Evolutionary conservation across 2,113 vertebrate species (phyloP).

Genomic region (Misgurnus mizolepis): DNA sequence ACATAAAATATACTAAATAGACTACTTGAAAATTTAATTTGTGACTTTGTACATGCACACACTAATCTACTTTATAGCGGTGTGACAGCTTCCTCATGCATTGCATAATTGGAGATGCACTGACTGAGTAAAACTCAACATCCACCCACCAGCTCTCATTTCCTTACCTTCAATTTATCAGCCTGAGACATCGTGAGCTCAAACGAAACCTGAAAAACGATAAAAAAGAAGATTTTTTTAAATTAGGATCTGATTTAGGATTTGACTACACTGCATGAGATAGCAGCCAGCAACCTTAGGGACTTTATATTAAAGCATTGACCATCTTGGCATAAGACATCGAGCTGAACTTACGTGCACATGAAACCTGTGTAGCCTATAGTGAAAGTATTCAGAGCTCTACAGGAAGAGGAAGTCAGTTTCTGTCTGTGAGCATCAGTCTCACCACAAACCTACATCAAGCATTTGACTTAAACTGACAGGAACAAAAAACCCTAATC

Average conservation of each 20-base stretch:
- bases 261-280: background rate
- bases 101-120: background rate
- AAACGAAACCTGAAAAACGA: slow-evolving; percentile 54
- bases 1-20: background rate
- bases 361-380: background rate
- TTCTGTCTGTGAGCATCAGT: slow-evolving; percentile 15
- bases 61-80: background rate
- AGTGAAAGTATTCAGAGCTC: slow-evolving; percentile 14
- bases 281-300: background rate
- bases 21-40: background rate
- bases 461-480: background rate
- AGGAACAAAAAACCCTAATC: background rate
- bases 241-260: background rate
- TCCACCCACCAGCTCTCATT: background rate
- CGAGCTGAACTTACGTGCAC: background rate
- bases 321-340: no score
- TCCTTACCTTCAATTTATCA: slow-evolving; percentile 77
- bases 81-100: background rate
- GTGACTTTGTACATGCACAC: background rate
- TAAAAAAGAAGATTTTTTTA: background rate
- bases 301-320: background rate
- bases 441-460: slow-evolving; percentile 31
- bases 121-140: background rate
- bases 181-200: slow-evolving; percentile 75
- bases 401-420: slow-evolving; percentile 44